These are phyloP conservation scores for Sebastes fasciatus DNA, from an alignment of 2,113 vertebrate species.

Conservation along the genomic window DNA sequence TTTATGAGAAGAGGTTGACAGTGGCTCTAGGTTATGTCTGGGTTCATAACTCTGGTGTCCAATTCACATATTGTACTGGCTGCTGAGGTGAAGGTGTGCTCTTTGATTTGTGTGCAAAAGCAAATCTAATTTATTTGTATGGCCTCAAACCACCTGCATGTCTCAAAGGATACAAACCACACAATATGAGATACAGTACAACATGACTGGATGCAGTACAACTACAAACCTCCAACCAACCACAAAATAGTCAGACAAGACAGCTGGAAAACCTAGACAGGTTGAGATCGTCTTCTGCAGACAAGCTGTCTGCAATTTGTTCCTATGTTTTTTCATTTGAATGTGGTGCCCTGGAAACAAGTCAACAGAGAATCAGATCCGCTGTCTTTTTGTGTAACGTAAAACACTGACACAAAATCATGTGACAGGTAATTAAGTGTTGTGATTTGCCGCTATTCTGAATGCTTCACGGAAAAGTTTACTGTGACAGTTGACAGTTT, in stretches of 20 bases:
- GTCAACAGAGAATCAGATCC: constrained; percentile 14
- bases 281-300: constrained; percentile 31
- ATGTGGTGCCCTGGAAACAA: constrained; percentile 14
- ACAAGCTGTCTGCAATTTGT: constrained; percentile 39
- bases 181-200: not conserved
- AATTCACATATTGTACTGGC: constrained; percentile 22
- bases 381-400: not conserved
- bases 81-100: constrained; percentile 11
- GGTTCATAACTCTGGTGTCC: constrained; percentile 22
- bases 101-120: constrained; percentile 39
- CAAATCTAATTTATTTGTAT: constrained; percentile 39
- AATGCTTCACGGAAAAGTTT: not conserved
- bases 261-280: constrained; percentile 22
- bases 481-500: constrained; percentile 1
- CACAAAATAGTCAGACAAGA: constrained; percentile 24
- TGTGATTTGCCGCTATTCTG: constrained; percentile 16
- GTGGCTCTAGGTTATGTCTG: constrained; percentile 42
- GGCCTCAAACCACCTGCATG: constrained; percentile 33
- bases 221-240: constrained; percentile 8
- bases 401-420: constrained; percentile 25
- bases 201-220: not conserved
- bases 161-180: not conserved
- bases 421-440: constrained; percentile 38
- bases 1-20: constrained; percentile 41
- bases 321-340: constrained; percentile 28